Base-by-base conservation (phyloP, 1,140 invertebrate genomes). In the Drosophila kurseongensis region DNA sequence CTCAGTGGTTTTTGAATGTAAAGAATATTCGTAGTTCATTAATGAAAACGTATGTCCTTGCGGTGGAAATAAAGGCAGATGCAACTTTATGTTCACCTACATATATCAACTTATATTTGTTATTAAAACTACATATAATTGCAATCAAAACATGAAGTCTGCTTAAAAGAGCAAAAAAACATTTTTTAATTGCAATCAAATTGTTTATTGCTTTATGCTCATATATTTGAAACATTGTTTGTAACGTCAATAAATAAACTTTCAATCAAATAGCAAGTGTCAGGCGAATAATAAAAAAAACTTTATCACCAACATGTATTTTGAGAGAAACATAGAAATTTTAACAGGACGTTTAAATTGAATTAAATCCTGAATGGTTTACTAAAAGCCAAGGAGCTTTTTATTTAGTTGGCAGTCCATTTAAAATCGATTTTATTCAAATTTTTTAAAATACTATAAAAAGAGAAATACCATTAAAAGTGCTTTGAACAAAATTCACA, bases 321-420 rank as follows among this genome's bases (percentile, higher is more conserved):
- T 23, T 27, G 16, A 5, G 40, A 38, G n/a, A 23, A 65, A 45
- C 8, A 18, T 58, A 13, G 4, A 9, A 8, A 8, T 59, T 18
- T 35, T 14, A 50, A 58, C 32, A 32, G 18, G 7, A 58, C 14
- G 5, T 27, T 35, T 9, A 32, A 50, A 50, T 51, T 51, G 32
- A 13, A 9, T 51, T 5, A n/a, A 65, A 59, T 23, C 29, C 42
- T 38, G 44, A 57, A 42, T 42, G 6, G 35, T 23, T 44, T 7
- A 32, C 27, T 35, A 13, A 42, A 50, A 35, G 63, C 27, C 45
- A n/a, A 35, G 16, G 23, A 50, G 58, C 36, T 35, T 63, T 67
- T 67, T 23, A 50, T 67, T 60, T 35, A 63, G 45, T 63, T 51
- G 45, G 65, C 65, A 67, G 29, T 14, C 29, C 27, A 63, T 63